A percentile compares a stretch with the other conserved stretches of the same genome.
phyloP scores from a whole-genome alignment of 2,797 vertebrate genomes.

The Oreochromis mossambicus region DNA sequence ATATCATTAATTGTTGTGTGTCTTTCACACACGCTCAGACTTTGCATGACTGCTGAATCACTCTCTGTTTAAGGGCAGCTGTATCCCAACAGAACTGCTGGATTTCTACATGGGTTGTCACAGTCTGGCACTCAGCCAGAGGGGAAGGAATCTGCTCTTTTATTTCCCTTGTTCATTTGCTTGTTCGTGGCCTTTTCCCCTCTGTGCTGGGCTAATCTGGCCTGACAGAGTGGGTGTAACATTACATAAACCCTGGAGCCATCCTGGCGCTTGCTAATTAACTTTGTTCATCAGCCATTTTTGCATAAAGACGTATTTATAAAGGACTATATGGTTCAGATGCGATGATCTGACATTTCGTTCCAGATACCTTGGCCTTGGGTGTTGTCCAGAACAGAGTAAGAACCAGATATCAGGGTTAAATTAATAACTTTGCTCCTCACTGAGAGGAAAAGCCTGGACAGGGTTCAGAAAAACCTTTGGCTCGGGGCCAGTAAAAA shows the following conservation, averaged over 20 bases:
- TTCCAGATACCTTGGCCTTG: neutral
- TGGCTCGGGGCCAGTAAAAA: neutral
- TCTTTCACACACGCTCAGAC: neutral
- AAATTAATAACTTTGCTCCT: neutral
- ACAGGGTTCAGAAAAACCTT: neutral
- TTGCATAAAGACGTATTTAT: conserved; percentile 21
- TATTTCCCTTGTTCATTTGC: conserved; percentile 51
- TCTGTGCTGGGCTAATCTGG: conserved; percentile 52
- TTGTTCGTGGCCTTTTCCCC: conserved; percentile 52
- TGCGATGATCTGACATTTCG: neutral
- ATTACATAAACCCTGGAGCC: conserved; percentile 63
- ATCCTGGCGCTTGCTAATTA: conserved; percentile 54
- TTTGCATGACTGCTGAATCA: neutral
- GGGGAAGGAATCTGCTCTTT: conserved; percentile 35
- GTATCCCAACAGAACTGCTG: conserved; percentile 4
- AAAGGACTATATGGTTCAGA: conserved; percentile 1
- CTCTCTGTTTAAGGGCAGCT: conserved; percentile 4
- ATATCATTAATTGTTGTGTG: neutral
- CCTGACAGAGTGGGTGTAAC: conserved; percentile 65
- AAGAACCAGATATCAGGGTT: neutral
- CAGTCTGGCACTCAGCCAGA: conserved; percentile 33
- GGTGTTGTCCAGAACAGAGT: neutral
- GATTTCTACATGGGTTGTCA: conserved; percentile 28
- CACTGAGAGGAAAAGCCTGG: neutral
- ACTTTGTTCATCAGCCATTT: conserved; percentile 48